These are phyloP conservation scores for Candidula unifasciata DNA, from an alignment of 2,888 invertebrate species.

Conservation along the genomic window DNA sequence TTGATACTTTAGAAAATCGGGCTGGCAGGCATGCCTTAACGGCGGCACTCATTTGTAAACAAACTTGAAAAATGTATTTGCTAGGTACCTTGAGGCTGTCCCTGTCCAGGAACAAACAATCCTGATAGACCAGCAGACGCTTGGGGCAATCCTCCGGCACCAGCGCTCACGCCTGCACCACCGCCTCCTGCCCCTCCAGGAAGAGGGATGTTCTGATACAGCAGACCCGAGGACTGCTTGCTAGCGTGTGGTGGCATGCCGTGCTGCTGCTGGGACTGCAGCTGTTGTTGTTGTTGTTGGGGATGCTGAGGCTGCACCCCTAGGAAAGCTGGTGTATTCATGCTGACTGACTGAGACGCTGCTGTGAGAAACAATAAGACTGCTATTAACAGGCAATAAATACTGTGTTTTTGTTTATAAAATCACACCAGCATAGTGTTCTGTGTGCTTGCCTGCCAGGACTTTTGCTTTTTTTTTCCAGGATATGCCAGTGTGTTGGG, in stretches of 20 bases:
- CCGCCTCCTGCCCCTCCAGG: conserved; percentile 39
- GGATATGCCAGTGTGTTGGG: too few relatives aligned
- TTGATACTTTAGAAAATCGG: too few relatives aligned
- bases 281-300: conserved; percentile 30
- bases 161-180: conserved; percentile 53
- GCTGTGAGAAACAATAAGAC: not conserved
- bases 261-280: conserved; percentile 71
- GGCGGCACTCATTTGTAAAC: not conserved
- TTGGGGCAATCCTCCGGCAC: conserved; percentile 7
- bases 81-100: conserved; percentile 25
- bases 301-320: conserved; percentile 10
- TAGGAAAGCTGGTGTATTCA: conserved; percentile 20
- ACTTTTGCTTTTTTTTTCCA: too few relatives aligned
- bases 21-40: not conserved
- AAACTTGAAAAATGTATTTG: not conserved
- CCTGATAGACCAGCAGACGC: conserved; percentile 21
- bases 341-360: conserved; percentile 30
- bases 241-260: conserved; percentile 59
- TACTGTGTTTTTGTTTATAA: not conserved
- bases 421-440: not conserved
- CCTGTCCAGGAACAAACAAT: conserved; percentile 36
- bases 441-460: not conserved
- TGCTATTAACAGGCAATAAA: not conserved
- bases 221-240: conserved; percentile 39
- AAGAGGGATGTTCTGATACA: conserved; percentile 51